Percentiles rank a stretch among this genome's conserved stretches.
phyloP scores from a whole-genome alignment of 2,113 vertebrate genomes.

The Odocoileus virginianus region DNA sequence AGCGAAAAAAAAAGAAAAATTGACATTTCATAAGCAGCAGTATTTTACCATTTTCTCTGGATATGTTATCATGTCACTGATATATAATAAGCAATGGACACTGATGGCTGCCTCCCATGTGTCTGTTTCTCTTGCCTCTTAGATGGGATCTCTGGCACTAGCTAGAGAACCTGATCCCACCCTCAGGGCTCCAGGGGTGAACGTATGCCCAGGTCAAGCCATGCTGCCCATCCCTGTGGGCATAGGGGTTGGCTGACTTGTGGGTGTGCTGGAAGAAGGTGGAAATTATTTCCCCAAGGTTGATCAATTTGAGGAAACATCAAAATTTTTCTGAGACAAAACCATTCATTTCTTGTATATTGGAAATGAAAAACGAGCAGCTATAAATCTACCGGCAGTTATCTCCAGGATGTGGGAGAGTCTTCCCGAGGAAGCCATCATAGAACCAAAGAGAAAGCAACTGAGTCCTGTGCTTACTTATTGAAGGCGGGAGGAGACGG shows the following conservation, averaged over 20 bases:
- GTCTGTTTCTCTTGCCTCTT: not conserved
- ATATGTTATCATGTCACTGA: not conserved
- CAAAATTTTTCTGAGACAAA: not conserved
- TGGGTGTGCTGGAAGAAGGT: no score
- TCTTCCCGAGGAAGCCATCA: not conserved
- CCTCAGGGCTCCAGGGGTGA: not conserved
- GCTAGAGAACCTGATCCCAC: not conserved
- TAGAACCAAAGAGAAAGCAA: not conserved
- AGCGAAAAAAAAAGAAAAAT: not conserved
- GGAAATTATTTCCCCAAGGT: no score
- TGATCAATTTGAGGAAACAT: not conserved
- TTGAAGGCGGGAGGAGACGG: accelerated
- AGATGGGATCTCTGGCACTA: not conserved
- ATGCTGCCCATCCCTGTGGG: not conserved
- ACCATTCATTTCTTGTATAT: not conserved
- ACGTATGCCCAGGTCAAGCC: accelerated
- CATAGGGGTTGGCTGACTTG: not conserved
- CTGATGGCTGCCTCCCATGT: accelerated
- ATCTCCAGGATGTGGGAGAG: not conserved
- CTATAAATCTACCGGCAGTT: not conserved
- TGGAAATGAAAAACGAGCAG: not conserved
- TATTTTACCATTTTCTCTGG: not conserved
- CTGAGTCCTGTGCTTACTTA: not conserved
- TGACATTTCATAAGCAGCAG: not conserved
- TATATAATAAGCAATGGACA: not conserved